Conservation (phyloP, 2,888 invertebrate species). For the Escarpia spicata region DNA sequence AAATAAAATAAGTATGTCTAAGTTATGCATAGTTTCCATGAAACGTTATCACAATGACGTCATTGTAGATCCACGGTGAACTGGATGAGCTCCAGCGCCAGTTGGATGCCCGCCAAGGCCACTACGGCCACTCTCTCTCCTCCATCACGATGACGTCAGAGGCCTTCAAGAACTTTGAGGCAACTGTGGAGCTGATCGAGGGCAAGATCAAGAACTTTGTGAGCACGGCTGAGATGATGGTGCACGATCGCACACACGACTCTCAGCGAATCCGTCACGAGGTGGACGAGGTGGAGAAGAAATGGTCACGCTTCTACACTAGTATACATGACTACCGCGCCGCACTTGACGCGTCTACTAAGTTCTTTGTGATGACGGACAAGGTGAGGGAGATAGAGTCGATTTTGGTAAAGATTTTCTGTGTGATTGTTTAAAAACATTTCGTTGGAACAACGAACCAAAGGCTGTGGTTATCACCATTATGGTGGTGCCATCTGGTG, state of each 20-base stretch:
- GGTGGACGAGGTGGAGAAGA: slow-evolving; percentile 71
- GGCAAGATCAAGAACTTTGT: slow-evolving; percentile 77
- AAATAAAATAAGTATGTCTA: too few species aligned
- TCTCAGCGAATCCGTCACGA: slow-evolving; percentile 72
- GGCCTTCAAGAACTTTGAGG: slow-evolving; percentile 81
- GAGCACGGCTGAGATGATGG: slow-evolving; percentile 71
- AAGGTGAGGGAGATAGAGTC: slow-evolving; percentile 69
- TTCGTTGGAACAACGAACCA: too few species aligned
- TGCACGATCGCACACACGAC: slow-evolving; percentile 64
- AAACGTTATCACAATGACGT: not conserved
- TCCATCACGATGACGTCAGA: slow-evolving; percentile 77
- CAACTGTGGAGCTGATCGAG: slow-evolving; percentile 80
- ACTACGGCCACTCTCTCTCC: slow-evolving; percentile 78
- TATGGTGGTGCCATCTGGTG: too few species aligned
- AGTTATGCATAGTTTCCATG: too few species aligned
- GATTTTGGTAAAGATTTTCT: not conserved
- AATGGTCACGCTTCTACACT: slow-evolving; percentile 76
- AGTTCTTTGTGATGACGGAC: slow-evolving; percentile 79
- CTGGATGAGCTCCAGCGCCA: slow-evolving; percentile 76
- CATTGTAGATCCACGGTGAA: slow-evolving; percentile 76
- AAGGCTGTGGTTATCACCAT: too few species aligned
- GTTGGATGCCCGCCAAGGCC: slow-evolving; percentile 73
- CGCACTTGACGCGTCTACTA: slow-evolving; percentile 75
- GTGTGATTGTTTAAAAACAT: too few species aligned
- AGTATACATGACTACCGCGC: slow-evolving; percentile 75